Evolutionary conservation across 2,113 vertebrate genomes (phyloP).

Genomic region (Mixornis gularis): DNA sequence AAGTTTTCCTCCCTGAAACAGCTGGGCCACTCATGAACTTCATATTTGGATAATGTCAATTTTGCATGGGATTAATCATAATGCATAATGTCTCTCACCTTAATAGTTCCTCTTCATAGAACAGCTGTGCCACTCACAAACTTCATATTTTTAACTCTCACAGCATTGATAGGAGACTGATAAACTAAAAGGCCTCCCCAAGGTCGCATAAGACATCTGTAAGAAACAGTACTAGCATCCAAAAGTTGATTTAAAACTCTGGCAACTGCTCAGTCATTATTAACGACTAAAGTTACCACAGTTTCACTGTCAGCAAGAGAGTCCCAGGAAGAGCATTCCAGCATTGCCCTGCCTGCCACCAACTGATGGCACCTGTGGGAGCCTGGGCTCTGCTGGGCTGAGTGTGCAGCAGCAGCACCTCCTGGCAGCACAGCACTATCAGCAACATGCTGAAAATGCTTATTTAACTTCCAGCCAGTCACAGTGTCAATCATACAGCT

Average conservation of each 20-base stretch:
- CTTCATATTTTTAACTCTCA: not conserved
- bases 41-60: not conserved
- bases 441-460: not conserved
- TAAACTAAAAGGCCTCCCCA: not conserved
- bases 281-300: not conserved
- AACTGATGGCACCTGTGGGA: not conserved
- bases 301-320: not conserved
- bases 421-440: not conserved
- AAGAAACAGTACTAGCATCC: not conserved
- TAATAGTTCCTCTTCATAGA: not conserved
- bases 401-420: not conserved
- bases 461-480: not conserved
- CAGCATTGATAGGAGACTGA: not conserved
- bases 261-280: not conserved
- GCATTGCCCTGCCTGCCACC: not conserved
- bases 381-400: not conserved
- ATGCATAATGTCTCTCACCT: not conserved
- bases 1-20: not conserved
- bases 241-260: not conserved
- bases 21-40: not conserved
- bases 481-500: not conserved
- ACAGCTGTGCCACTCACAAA: not conserved
- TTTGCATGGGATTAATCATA: not conserved
- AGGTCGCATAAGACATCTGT: not conserved
- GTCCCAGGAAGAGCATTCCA: not conserved